Base-by-base conservation (phyloP, 2,888 invertebrate genomes). In the Cynaeus angustus region DNA sequence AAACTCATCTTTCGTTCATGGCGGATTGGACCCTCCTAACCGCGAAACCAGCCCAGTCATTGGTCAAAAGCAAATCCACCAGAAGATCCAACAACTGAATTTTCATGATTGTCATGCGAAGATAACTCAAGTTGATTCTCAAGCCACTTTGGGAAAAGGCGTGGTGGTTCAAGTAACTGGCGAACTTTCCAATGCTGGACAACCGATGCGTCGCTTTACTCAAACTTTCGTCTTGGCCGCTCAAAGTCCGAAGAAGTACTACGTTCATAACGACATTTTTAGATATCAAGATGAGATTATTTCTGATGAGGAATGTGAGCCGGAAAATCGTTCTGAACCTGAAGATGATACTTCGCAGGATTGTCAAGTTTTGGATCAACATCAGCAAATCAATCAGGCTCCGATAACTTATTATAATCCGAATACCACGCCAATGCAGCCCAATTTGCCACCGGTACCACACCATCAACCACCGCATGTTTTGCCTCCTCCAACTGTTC, bases 261-360 rank as follows among this genome's bases (percentile, higher is more conserved):
- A 98, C 85, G 98, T 99, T 71, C 97, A 97, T 86, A 99, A 99
- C 86, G 98, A 99, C 87, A 98, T 99, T 86, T 99, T 99, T 87
- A 94, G 98, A 74, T 99, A 98, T 86, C 98, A 98, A 90, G 87
- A 91, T 81, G 90, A 91, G 80, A 88, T 90, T 53, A 90, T 90
- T 79, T 86, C 84, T 37, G 88, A 89, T 72, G 92, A 92, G 77
- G 91, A 91, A 77, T 89, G 89, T 69, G 88, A 87, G 69, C 83
- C 83, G 12, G 87, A 86, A 62, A 88, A 87, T 45, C 89, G 90
- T 48, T 89, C 91, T 45, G 92, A 92, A 80, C 88, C 88, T 53
- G 92, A 91, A 79, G 91, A 91, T 78, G 91, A 91, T 75, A 88
- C 85, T 50, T n/a, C 62, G 21, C 72, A 74, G 13, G 76, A 77